A percentile compares a stretch with the other conserved stretches of the same genome.
Conservation (phyloP, 1,140 invertebrate species). For the Diuraphis noxia region DNA sequence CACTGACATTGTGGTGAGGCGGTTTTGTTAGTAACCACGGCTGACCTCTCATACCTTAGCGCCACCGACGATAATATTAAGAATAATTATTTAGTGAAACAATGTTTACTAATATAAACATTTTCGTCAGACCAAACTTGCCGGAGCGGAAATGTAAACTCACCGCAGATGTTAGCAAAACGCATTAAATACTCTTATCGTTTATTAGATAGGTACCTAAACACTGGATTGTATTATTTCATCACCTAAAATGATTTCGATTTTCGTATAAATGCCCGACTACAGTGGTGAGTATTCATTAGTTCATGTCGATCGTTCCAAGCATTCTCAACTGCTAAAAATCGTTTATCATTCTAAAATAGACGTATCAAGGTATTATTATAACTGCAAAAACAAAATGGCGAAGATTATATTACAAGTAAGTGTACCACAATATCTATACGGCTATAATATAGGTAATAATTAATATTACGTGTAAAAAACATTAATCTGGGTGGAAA, state of each 20-base stretch:
- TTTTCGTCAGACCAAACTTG: constrained; percentile 43
- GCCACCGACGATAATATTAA: neutral
- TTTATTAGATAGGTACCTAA: neutral
- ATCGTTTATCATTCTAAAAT: neutral
- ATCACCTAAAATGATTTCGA: neutral
- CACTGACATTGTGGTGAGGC: neutral
- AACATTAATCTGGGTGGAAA: neutral
- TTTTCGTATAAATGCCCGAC: neutral
- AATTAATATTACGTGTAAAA: too few relatives aligned
- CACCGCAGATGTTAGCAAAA: constrained; percentile 21
- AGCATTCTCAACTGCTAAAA: neutral
- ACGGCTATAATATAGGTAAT: neutral
- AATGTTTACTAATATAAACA: neutral
- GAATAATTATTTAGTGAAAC: neutral
- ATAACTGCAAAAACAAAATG: neutral
- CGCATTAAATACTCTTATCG: neutral
- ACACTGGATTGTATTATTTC: neutral
- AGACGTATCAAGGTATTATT: neutral
- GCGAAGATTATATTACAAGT: constrained; percentile 10
- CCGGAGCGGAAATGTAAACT: neutral
- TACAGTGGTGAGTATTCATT: neutral
- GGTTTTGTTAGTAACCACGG: neutral
- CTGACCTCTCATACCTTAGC: neutral
- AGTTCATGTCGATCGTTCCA: neutral
- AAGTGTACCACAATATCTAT: neutral